Evolutionary conservation across 2,888 invertebrate species (phyloP).

Genomic region (Microctonus brassicae): DNA sequence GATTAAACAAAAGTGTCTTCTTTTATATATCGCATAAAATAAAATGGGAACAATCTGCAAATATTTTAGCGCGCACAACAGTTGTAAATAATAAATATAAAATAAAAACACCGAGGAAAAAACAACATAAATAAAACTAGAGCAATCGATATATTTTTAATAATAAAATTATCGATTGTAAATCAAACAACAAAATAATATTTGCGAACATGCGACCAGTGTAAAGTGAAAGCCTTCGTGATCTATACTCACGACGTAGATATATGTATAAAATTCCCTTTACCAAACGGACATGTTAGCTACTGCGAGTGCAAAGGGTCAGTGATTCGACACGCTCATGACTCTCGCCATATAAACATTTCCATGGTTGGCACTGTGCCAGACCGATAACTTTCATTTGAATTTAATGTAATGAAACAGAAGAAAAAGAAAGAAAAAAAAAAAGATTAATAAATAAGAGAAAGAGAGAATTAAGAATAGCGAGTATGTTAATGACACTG

Average conservation of each 20-base stretch:
- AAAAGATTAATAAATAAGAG: neutral
- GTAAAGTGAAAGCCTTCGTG: conserved; percentile 29
- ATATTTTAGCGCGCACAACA: neutral
- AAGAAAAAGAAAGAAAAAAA: neutral
- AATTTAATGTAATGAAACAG: neutral
- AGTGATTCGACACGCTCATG: conserved; percentile 47
- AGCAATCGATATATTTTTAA: too few relatives aligned
- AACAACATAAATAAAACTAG: too few relatives aligned
- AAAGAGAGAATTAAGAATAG: neutral
- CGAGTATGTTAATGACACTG: neutral
- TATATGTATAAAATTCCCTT: conserved; percentile 29
- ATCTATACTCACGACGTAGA: conserved; percentile 7
- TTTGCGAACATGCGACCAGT: neutral
- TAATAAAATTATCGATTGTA: neutral
- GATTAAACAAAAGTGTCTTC: conserved; percentile 7
- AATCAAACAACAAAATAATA: neutral
- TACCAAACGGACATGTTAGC: conserved; percentile 33
- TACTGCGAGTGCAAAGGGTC: conserved; percentile 49
- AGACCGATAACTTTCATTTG: conserved; percentile 32
- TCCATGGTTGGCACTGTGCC: neutral
- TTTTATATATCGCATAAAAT: neutral
- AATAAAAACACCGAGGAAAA: neutral
- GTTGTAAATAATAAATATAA: too few relatives aligned
- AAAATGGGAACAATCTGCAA: neutral
- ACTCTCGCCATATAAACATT: conserved; percentile 23